Evolutionary conservation across 2,888 invertebrate species (phyloP).

Genomic region (Plutella xylostella): DNA sequence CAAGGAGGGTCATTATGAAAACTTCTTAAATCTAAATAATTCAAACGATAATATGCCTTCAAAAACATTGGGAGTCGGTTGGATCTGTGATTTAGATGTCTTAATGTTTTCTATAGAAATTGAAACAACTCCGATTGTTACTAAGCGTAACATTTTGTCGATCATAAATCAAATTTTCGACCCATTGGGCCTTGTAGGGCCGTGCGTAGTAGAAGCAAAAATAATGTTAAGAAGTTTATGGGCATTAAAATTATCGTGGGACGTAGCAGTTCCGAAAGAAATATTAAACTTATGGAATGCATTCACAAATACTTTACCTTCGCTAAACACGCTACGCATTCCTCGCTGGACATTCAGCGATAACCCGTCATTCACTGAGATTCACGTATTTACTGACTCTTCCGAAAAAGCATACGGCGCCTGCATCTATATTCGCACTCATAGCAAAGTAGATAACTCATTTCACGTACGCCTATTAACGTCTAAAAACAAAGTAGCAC

Average conservation of each 20-base stretch:
- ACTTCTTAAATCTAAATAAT: not conserved
- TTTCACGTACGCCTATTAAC: slow-evolving; percentile 6
- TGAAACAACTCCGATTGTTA: slow-evolving; percentile 11
- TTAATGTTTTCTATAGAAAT: slow-evolving; percentile 18
- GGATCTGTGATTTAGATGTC: slow-evolving; percentile 17
- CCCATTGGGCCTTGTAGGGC: slow-evolving; percentile 21
- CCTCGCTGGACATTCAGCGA: slow-evolving; percentile 6
- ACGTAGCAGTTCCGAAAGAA: slow-evolving; percentile 17
- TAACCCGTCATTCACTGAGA: not conserved
- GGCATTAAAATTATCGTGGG: slow-evolving; percentile 20
- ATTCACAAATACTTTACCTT: too few species aligned
- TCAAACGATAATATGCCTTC: not conserved
- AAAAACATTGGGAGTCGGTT: slow-evolving; percentile 22
- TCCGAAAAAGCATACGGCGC: slow-evolving; percentile 11
- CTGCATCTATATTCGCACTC: slow-evolving; percentile 11
- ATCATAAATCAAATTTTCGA: slow-evolving; percentile 21
- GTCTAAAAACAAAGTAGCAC: slow-evolving; percentile 14
- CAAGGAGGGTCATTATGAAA: too few species aligned
- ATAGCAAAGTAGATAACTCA: not conserved
- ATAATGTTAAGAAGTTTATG: slow-evolving; percentile 21
- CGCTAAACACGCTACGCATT: slow-evolving; percentile 6
- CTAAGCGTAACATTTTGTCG: slow-evolving; percentile 22
- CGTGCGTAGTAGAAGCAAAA: slow-evolving; percentile 21
- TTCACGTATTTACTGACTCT: slow-evolving; percentile 14
- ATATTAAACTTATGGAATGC: too few species aligned